phyloP scores from a whole-genome alignment of 2,113 vertebrate species.

The Bubo scandiacus region DNA sequence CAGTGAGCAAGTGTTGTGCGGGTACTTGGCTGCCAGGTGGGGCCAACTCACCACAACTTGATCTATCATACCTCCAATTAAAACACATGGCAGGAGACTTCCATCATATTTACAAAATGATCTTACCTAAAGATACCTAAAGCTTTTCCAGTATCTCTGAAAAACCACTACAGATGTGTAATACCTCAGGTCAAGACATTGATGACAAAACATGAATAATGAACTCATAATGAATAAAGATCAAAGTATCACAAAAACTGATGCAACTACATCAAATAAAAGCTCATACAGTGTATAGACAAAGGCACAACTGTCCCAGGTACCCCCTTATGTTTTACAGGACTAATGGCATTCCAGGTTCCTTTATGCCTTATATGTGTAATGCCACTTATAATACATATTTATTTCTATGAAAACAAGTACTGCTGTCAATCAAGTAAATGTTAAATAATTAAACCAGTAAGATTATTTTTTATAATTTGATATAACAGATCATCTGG shows the following conservation, averaged over 20 bases:
- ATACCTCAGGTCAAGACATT: background rate
- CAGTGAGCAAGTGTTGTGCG: rapidly evolving
- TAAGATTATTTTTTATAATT: background rate
- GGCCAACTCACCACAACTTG: background rate
- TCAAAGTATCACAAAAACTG: background rate
- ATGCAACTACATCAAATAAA: background rate
- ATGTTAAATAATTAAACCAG: background rate
- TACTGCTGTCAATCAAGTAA: background rate
- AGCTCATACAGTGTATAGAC: background rate
- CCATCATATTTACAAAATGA: background rate
- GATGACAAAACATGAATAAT: background rate
- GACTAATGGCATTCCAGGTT: background rate
- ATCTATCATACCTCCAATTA: background rate
- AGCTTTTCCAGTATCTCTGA: background rate
- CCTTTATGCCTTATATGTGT: background rate
- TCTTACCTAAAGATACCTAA: background rate
- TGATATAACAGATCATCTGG: background rate
- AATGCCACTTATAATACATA: background rate
- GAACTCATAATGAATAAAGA: background rate
- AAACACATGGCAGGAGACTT: background rate
- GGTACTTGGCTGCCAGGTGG: background rate
- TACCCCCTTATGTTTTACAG: background rate
- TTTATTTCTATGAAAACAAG: background rate
- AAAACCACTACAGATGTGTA: background rate
- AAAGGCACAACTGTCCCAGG: background rate